phyloP scores from a whole-genome alignment of 2,797 vertebrate species.

The Chromis chromis region DNA sequence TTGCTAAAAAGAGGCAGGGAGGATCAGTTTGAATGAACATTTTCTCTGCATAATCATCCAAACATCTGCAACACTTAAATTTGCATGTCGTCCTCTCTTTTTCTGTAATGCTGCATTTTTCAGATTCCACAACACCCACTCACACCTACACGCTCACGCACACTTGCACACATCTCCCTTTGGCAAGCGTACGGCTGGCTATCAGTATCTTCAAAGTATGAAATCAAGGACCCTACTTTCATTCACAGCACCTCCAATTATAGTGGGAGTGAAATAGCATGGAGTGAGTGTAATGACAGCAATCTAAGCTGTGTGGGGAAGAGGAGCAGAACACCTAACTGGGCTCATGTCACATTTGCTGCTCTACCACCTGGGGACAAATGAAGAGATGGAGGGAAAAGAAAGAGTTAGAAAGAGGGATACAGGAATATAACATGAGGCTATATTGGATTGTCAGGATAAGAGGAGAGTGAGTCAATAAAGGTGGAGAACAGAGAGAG shows the following conservation, averaged over 20 bases:
- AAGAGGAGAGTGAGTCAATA: constrained; percentile 25
- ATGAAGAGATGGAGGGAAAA: constrained; percentile 14
- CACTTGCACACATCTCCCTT: constrained; percentile 13
- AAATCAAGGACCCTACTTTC: constrained; percentile 68
- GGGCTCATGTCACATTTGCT: constrained; percentile 44
- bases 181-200: constrained; percentile 37
- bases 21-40: constrained; percentile 23
- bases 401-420: not conserved
- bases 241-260: constrained; percentile 71
- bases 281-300: constrained; percentile 68
- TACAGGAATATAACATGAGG: constrained; percentile 3
- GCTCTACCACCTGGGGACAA: constrained; percentile 35
- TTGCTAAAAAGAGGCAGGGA: constrained; percentile 29
- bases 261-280: constrained; percentile 61
- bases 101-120: constrained; percentile 6
- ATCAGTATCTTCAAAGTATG: constrained; percentile 62
- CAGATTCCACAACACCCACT: constrained; percentile 5
- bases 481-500: constrained; percentile 36
- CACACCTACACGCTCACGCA: not conserved
- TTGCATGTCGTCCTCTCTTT: constrained; percentile 3
- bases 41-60: constrained; percentile 39
- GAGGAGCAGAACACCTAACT: constrained; percentile 45
- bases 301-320: constrained; percentile 52
- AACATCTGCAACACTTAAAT: constrained; percentile 45
- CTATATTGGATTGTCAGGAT: constrained; percentile 22